Conservation (phyloP, 2,888 invertebrate species). For the Dusona sp. region DNA sequence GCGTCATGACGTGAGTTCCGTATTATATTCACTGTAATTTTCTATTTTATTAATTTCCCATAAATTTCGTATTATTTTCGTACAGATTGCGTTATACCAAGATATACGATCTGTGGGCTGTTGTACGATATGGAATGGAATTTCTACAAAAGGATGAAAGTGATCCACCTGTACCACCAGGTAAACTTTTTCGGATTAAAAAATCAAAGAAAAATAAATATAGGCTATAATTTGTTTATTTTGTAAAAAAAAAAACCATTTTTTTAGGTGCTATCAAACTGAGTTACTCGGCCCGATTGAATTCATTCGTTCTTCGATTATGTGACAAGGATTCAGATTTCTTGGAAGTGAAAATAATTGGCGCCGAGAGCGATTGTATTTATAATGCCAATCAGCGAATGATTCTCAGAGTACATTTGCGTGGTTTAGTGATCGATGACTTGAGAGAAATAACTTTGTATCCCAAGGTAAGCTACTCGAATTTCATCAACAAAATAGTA, state of each 20-base stretch:
- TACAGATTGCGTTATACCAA: conserved; percentile 75
- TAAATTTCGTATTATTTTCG: conserved; percentile 52
- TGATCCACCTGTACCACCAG: conserved; percentile 91
- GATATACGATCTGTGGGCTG: conserved; percentile 72
- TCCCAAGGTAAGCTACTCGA: conserved; percentile 87
- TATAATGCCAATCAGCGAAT: conserved; percentile 92
- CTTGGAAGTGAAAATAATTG: conserved; percentile 88
- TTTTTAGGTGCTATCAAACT: conserved; percentile 86
- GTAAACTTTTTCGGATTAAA: conserved; percentile 76
- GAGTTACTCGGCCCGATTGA: conserved; percentile 87
- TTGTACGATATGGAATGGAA: conserved; percentile 71
- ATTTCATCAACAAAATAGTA: neutral
- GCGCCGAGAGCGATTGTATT: conserved; percentile 91
- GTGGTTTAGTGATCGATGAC: conserved; percentile 90
- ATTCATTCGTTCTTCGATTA: conserved; percentile 88
- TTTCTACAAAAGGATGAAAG: conserved; percentile 79
- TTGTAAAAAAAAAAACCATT: conserved; percentile 51
- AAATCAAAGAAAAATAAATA: neutral
- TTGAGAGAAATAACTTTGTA: conserved; percentile 91
- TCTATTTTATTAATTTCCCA: neutral
- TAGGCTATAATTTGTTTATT: neutral
- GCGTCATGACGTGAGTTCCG: conserved; percentile 85
- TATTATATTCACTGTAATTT: conserved; percentile 63
- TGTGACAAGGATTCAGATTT: conserved; percentile 90
- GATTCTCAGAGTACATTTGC: conserved; percentile 89